phyloP scores from a whole-genome alignment of 2,113 vertebrate genomes.

The Nyctibius bracteatus region DNA sequence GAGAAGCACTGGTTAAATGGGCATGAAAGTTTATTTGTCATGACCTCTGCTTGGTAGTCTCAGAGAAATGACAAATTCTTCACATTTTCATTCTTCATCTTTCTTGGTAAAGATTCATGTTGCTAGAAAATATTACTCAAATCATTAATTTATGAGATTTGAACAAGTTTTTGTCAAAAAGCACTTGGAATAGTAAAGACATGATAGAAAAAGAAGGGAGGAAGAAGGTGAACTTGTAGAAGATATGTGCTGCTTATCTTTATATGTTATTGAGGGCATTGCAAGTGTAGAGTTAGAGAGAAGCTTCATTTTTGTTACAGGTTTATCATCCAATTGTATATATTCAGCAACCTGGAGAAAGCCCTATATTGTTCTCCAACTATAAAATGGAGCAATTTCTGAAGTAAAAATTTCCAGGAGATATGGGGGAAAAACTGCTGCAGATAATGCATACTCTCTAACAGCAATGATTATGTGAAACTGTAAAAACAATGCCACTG shows the following conservation, averaged over 20 bases:
- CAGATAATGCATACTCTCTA: neutral
- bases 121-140: neutral
- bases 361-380: neutral
- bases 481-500: neutral
- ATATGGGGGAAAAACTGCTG: neutral
- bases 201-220: neutral
- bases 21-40: neutral
- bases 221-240: neutral
- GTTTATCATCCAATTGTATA: neutral
- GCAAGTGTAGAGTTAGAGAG: neutral
- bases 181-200: neutral
- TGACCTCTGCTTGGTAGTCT: neutral
- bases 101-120: neutral
- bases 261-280: neutral
- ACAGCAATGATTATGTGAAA: neutral
- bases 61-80: neutral
- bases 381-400: neutral
- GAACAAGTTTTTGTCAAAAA: neutral
- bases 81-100: neutral
- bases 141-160: neutral
- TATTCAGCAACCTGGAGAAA: neutral
- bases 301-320: neutral
- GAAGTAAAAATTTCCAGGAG: neutral
- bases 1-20: neutral
- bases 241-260: neutral